Percentiles rank a stretch among this genome's conserved stretches.
These are phyloP conservation scores for Diabrotica undecimpunctata DNA, from an alignment of 1,140 invertebrate species.

Conservation along the genomic window DNA sequence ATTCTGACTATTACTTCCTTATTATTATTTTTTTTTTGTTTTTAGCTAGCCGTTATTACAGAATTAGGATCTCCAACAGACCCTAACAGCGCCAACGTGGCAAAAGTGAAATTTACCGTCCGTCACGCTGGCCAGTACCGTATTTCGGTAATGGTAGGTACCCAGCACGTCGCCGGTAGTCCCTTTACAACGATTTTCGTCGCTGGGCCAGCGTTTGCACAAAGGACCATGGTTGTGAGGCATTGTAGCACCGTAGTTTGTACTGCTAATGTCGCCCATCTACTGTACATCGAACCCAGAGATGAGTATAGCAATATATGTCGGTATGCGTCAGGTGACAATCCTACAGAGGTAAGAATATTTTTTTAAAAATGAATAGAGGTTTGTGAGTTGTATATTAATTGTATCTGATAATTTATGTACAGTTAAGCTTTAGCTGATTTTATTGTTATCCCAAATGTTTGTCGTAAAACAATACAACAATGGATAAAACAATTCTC, in stretches of 20 bases:
- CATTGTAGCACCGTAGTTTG: constrained; percentile 85
- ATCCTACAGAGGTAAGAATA: constrained; percentile 59
- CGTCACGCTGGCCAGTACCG: constrained; percentile 84
- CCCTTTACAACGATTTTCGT: constrained; percentile 59
- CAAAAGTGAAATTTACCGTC: constrained; percentile 83
- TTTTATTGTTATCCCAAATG: too few relatives aligned
- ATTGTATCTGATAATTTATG: too few relatives aligned
- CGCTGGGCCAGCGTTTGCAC: constrained; percentile 75
- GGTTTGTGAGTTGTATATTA: not conserved
- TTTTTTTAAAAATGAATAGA: not conserved
- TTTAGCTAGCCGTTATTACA: constrained; percentile 67
- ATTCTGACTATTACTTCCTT: too few relatives aligned
- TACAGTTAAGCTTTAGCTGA: too few relatives aligned
- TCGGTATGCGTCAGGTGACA: constrained; percentile 57
- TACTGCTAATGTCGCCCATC: constrained; percentile 70
- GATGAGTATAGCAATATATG: constrained; percentile 88
- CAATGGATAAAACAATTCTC: too few relatives aligned
- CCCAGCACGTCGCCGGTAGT: constrained; percentile 57
- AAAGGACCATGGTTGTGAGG: constrained; percentile 78
- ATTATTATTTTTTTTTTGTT: not conserved
- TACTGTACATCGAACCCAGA: constrained; percentile 80
- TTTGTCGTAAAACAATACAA: too few relatives aligned
- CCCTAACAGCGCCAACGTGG: constrained; percentile 76
- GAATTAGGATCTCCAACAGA: constrained; percentile 84
- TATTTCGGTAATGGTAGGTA: constrained; percentile 78